Conservation (phyloP, 2,888 invertebrate species). For the Meghimatium bilineatum region DNA sequence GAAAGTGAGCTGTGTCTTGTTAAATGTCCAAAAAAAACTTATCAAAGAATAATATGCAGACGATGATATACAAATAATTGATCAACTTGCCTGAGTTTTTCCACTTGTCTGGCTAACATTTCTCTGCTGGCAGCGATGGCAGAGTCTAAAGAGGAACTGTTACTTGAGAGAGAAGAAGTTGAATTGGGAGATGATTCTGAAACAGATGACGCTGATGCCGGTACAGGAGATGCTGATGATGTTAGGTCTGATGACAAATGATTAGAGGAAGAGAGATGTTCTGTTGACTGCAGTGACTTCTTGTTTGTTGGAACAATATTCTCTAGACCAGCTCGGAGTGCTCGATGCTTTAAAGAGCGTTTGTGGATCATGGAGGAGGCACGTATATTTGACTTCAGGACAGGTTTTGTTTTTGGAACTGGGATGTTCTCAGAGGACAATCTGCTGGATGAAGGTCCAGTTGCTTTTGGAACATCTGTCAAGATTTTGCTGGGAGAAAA, state of each 20-base stretch:
- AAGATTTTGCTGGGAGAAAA: slow-evolving; percentile 54
- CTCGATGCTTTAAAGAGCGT: slow-evolving; percentile 58
- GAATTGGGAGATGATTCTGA: slow-evolving; percentile 48
- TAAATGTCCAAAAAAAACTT: no score
- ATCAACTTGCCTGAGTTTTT: slow-evolving; percentile 41
- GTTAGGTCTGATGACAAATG: slow-evolving; percentile 1
- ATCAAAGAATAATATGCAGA: neutral
- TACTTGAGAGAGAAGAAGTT: slow-evolving; percentile 45
- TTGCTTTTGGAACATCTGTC: slow-evolving; percentile 68
- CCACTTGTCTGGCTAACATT: slow-evolving; percentile 45
- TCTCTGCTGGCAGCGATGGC: slow-evolving; percentile 48
- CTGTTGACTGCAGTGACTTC: slow-evolving; percentile 17
- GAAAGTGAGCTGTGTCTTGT: no score
- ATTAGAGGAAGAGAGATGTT: neutral
- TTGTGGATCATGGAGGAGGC: slow-evolving; percentile 72
- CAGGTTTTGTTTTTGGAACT: slow-evolving; percentile 50
- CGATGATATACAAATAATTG: neutral
- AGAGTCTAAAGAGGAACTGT: slow-evolving; percentile 39
- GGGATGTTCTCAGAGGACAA: slow-evolving; percentile 11
- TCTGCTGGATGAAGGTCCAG: slow-evolving; percentile 57
- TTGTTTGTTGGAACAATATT: slow-evolving; percentile 17
- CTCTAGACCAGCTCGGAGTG: slow-evolving; percentile 46
- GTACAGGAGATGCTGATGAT: slow-evolving; percentile 21
- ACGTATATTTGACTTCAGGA: slow-evolving; percentile 55
- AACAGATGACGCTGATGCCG: slow-evolving; percentile 27